These are phyloP conservation scores for Mohoua ochrocephala DNA, from an alignment of 2,113 vertebrate genomes.

Conservation along the genomic window DNA sequence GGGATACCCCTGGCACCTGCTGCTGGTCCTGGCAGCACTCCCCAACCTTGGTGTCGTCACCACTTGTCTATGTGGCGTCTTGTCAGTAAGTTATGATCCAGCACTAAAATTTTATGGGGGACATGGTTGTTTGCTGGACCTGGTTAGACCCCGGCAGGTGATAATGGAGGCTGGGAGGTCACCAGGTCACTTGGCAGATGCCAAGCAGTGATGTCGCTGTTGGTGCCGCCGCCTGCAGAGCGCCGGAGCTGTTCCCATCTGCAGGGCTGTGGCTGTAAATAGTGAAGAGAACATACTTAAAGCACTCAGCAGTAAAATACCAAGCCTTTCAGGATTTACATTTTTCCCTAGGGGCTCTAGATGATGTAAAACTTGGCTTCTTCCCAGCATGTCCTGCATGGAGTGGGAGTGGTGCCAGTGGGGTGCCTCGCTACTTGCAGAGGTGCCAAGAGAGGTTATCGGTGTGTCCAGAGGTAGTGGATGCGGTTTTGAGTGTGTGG, in stretches of 20 bases:
- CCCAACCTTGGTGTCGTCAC: neutral
- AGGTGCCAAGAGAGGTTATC: neutral
- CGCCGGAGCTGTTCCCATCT: neutral
- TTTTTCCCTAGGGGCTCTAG: neutral
- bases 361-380: neutral
- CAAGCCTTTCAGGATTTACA: neutral
- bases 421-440: neutral
- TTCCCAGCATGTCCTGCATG: neutral
- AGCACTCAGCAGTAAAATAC: neutral
- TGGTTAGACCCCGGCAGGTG: neutral
- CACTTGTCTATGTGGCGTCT: neutral
- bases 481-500: neutral
- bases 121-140: neutral
- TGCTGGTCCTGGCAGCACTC: neutral
- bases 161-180: neutral
- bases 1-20: neutral
- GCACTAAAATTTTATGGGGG: neutral
- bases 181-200: neutral
- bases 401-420: neutral
- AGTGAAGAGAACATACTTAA: neutral
- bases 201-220: rapidly evolving
- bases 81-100: neutral
- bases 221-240: neutral
- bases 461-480: rapidly evolving
- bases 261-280: neutral